Base-by-base conservation (phyloP, 2,888 invertebrate genomes). In the Zaprionus obscuricornis region DNA sequence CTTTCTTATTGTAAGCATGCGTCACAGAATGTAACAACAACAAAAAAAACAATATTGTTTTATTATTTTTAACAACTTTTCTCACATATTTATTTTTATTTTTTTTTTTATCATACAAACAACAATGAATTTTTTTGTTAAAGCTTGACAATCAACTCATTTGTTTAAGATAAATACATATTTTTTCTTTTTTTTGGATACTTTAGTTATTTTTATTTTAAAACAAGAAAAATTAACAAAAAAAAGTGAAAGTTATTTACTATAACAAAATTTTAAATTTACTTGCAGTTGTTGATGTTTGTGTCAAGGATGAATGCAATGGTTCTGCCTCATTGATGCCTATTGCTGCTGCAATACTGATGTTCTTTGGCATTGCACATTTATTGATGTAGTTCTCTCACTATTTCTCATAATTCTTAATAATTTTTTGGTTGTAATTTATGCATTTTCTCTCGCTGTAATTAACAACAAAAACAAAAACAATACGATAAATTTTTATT, bases 331-430 rank as follows among this genome's bases (percentile, higher is more conserved):
- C 76, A 26, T 34, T 79, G 27, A 75, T 74, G 10, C 88, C 89
- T 18, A 74, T 88, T 36, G 85, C 78, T 5, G 66, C 73, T 1
- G 81, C 87, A 2, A 79, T 89, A 33, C 42, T 88, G 1, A 16
- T 88, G 3, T 85, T 87, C 66, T 87, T 89, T 40, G 85, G 74
- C 1, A 52, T 89, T 31, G 85, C 89, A 10, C 89, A 86, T 16
- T 13, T 89, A 24, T 59, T 88, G 49, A n/a, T n/a, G n/a, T n/a
- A n/a, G n/a, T n/a, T n/a, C n/a, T n/a, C n/a, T n/a, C n/a, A n/a
- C n/a, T n/a, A n/a, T n/a, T n/a, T n/a, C n/a, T n/a, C n/a, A n/a
- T n/a, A n/a, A n/a, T n/a, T n/a, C n/a, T n/a, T n/a, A n/a, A n/a
- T n/a, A n/a, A n/a, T n/a, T n/a, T n/a, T n/a, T n/a, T n/a, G n/a